Evolutionary conservation across 2,797 vertebrate species (phyloP).

Genomic region (Kryptopterus vitreolus): DNA sequence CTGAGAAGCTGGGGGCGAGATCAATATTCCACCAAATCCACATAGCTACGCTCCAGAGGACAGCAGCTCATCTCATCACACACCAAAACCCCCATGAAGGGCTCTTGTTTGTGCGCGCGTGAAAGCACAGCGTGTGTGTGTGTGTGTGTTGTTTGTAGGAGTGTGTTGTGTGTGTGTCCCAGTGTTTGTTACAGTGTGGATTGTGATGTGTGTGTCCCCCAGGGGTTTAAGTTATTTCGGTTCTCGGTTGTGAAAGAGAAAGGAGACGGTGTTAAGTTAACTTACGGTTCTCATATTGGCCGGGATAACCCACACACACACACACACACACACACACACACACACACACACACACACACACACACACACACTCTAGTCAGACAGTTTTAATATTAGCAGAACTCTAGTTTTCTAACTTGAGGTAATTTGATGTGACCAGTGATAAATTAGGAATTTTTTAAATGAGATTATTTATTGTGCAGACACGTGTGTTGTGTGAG

Average conservation of each 20-base stretch:
- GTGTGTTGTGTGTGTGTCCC: neutral
- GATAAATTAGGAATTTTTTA: neutral
- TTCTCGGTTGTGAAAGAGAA: neutral
- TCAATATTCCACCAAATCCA: constrained; percentile 79
- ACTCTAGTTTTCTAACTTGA: neutral
- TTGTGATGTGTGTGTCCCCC: neutral
- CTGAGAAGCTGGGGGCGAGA: constrained; percentile 66
- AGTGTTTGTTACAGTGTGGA: neutral
- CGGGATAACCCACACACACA: neutral
- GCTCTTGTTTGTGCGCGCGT: constrained; percentile 43
- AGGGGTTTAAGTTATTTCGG: too few relatives aligned
- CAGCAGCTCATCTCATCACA: constrained; percentile 71
- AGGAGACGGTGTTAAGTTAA: constrained; percentile 7
- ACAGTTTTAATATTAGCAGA: neutral
- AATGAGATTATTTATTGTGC: neutral
- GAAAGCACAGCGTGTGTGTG: constrained; percentile 18
- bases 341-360: neutral
- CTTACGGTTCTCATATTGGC: neutral
- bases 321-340: neutral
- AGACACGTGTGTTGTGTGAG: neutral
- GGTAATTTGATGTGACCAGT: too few relatives aligned
- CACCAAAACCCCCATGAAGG: constrained; percentile 70
- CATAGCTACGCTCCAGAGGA: constrained; percentile 63
- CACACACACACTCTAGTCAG: neutral
- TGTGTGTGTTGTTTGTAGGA: too few relatives aligned